phyloP scores from a whole-genome alignment of 2,888 invertebrate genomes.

The Papilio protenor region DNA sequence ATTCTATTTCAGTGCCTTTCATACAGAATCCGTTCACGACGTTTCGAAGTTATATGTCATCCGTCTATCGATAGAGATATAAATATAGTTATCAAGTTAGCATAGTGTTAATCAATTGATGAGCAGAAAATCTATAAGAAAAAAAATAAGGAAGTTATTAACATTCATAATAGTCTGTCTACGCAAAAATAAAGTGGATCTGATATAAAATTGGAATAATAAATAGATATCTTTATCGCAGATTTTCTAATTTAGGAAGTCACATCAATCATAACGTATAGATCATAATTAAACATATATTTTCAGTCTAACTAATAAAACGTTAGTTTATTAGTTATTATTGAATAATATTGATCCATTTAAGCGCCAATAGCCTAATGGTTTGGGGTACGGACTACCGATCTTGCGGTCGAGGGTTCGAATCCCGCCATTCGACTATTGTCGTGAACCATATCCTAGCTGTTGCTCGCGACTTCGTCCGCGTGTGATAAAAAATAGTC shows the following conservation, averaged over 20 bases:
- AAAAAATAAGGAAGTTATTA: conserved; percentile 34
- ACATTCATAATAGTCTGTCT: conserved; percentile 7
- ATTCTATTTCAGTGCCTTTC: too few species aligned
- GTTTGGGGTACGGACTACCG: too few species aligned
- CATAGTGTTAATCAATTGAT: background rate
- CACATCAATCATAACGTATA: conserved; percentile 22
- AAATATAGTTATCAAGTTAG: too few species aligned
- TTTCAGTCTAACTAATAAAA: background rate
- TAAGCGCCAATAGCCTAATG: too few species aligned
- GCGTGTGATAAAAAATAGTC: too few species aligned
- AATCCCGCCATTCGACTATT: too few species aligned
- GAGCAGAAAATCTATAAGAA: background rate
- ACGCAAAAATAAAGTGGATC: conserved; percentile 5
- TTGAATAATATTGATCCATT: background rate
- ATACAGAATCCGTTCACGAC: too few species aligned
- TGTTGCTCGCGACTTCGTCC: too few species aligned
- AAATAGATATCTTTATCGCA: conserved; percentile 35
- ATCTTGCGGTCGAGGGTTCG: too few species aligned
- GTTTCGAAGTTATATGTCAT: too few species aligned
- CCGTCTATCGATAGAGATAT: too few species aligned
- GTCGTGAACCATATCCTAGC: too few species aligned
- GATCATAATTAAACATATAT: background rate
- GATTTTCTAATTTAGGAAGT: conserved; percentile 33
- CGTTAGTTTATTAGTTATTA: background rate
- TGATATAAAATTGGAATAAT: conserved; percentile 35